Base-by-base conservation (phyloP, 2,113 vertebrate genomes). In the Montifringilla adamsi region DNA sequence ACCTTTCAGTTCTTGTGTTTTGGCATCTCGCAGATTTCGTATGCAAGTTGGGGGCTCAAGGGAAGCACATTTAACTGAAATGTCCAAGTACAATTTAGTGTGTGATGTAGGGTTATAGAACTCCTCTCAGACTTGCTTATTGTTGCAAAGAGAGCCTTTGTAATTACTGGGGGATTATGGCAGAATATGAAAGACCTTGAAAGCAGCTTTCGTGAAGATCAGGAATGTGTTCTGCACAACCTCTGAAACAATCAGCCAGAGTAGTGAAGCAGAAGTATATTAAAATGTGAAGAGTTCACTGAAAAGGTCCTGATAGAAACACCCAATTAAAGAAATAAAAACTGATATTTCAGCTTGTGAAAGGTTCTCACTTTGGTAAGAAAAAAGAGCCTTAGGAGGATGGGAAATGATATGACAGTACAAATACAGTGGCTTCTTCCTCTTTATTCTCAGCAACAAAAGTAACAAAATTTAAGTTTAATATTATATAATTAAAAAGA, bases 311-410 rank as follows among this genome's bases (percentile, higher is more conserved):
- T 89, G 77, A 69, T 84, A 92, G 86, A 94, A 97, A 94, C 67
- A 97, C 84, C 98, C 97, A 98, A 98, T 98, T 97, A 98, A 97
- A 97, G 89, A 97, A 98, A 95, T 97, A 93, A 97, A 97, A 98
- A 85, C 56, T 47, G 59, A 81, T 75, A 46, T 96, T 95, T 89
- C 96, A 97, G 81, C 95, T 80, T 78, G 58, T 94, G 87, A 89
- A 92, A 80, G 64, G 41, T 41, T 93, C 89, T 89, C 87, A 92
- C 53, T 93, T 84, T 21, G 46, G 63, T 81, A 84, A 88, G 92
- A 27, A 84, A 80, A 97, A 97, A 89, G 12, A 60, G 58, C 58
- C 87, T 95, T 96, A 63, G 50, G 93, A 95, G 92, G 37, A 89
- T 92, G 97, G 86, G 79, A 97, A 98, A 94, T 89, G 75, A 97